Percentiles rank a stretch among this genome's conserved stretches.
Conservation (phyloP, 1,140 invertebrate genomes). For the Dreissena polymorpha region DNA sequence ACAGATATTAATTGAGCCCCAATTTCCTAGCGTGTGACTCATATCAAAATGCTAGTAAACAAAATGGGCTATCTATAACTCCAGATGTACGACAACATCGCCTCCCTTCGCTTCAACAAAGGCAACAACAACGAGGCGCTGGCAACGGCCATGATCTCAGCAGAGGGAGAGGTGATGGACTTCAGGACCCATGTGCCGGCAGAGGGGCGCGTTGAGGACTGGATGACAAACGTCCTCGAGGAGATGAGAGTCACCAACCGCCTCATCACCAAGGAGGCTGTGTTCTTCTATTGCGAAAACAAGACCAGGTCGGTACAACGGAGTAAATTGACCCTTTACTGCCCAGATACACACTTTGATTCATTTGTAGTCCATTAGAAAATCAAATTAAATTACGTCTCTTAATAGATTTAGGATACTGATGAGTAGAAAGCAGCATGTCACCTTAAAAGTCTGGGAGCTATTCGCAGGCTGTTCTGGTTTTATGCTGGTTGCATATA, state of each 20-base stretch:
- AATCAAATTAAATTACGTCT: too few relatives aligned
- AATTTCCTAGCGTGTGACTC: too few relatives aligned
- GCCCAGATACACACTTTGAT: too few relatives aligned
- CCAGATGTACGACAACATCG: slow-evolving; percentile 94
- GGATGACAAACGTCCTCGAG: slow-evolving; percentile 91
- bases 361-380: too few relatives aligned
- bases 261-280: slow-evolving; percentile 92
- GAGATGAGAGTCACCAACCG: slow-evolving; percentile 93
- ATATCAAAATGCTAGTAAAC: too few relatives aligned
- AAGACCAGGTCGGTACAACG: slow-evolving; percentile 80
- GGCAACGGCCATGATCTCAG: slow-evolving; percentile 90
- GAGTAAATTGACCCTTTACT: neutral
- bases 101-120: slow-evolving; percentile 85
- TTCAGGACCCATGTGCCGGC: slow-evolving; percentile 84
- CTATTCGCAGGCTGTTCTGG: too few relatives aligned
- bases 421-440: too few relatives aligned
- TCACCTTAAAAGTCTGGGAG: too few relatives aligned
- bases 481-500: too few relatives aligned
- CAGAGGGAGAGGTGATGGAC: slow-evolving; percentile 92
- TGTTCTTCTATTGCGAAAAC: slow-evolving; percentile 90
- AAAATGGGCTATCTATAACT: slow-evolving; percentile 15
- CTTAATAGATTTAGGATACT: too few relatives aligned
- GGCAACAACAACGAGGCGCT: slow-evolving; percentile 84
- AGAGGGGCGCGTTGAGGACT: slow-evolving; percentile 90
- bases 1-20: too few relatives aligned